A percentile compares a stretch with the other conserved stretches of the same genome.
Evolutionary conservation across 2,797 vertebrate species (phyloP).

Genomic region (Smutsia temminckii): DNA sequence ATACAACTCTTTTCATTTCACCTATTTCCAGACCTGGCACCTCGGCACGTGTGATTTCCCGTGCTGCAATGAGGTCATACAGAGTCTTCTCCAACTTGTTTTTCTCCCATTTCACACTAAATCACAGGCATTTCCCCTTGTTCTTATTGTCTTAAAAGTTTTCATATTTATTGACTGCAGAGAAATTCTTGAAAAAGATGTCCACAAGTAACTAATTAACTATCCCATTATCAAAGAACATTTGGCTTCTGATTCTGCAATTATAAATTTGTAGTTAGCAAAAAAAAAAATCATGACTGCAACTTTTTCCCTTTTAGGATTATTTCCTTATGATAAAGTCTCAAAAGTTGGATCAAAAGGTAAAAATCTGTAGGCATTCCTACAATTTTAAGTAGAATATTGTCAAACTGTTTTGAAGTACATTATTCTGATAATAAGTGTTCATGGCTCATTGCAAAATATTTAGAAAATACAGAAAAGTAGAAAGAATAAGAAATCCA

Average conservation of each 20-base stretch:
- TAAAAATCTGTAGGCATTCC: not conserved
- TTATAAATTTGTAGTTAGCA: not conserved
- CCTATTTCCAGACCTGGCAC: not conserved
- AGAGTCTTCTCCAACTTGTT: not conserved
- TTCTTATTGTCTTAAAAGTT: not conserved
- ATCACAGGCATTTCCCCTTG: not conserved
- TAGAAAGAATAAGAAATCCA: not conserved
- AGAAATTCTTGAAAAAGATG: constrained; percentile 29
- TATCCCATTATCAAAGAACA: not conserved
- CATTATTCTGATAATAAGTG: not conserved
- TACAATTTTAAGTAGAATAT: constrained; percentile 6
- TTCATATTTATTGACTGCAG: not conserved
- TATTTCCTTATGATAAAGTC: constrained; percentile 29
- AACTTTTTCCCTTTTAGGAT: not conserved
- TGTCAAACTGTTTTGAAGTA: constrained; percentile 32
- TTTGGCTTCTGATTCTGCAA: constrained; percentile 4
- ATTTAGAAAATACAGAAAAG: not conserved
- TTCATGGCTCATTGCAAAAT: not conserved
- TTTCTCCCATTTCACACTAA: not conserved
- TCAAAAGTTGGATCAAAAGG: not conserved
- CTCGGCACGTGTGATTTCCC: not conserved
- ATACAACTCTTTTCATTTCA: constrained; percentile 61
- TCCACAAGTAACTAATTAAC: not conserved
- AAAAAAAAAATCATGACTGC: not conserved
- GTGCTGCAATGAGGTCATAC: not conserved